Evolutionary conservation across 92 coral and sea anemone genomes (phyloP).

Genomic region (Phenganax marumi): DNA sequence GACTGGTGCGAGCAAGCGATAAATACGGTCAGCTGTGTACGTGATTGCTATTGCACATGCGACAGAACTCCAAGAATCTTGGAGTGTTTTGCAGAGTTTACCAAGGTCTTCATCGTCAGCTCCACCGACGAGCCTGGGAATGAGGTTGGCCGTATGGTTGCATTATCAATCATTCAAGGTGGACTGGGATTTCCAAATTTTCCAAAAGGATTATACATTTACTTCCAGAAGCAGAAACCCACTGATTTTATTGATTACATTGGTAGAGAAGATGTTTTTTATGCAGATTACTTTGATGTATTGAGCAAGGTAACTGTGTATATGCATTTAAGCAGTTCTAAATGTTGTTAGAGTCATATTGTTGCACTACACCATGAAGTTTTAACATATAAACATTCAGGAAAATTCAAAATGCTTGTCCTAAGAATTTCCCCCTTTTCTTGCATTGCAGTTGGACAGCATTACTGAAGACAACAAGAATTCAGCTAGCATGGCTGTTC

Average conservation of each 20-base stretch:
- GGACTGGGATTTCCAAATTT: neutral
- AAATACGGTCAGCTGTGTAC: too few relatives aligned
- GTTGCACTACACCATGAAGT: neutral
- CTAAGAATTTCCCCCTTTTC: neutral
- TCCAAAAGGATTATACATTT: neutral
- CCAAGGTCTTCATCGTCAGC: too few relatives aligned
- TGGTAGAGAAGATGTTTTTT: slow-evolving; percentile 7
- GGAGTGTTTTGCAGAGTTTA: too few relatives aligned
- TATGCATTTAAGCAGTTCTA: neutral
- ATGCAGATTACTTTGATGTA: neutral
- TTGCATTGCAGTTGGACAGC: slow-evolving; percentile 9
- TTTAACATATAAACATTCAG: neutral
- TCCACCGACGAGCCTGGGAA: too few relatives aligned
- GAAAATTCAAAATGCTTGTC: neutral
- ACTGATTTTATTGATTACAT: neutral
- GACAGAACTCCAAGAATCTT: too few relatives aligned
- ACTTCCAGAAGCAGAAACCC: neutral
- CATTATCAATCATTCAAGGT: neutral
- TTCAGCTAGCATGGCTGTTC: slow-evolving; percentile 1
- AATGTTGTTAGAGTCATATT: neutral
- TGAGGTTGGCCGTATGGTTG: neutral
- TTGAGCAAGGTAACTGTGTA: neutral
- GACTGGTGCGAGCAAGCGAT: too few relatives aligned
- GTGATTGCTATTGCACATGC: too few relatives aligned
- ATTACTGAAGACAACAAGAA: slow-evolving; percentile 16